Evolutionary conservation across 2,888 invertebrate species (phyloP).

Genomic region (Aphidius colemani): DNA sequence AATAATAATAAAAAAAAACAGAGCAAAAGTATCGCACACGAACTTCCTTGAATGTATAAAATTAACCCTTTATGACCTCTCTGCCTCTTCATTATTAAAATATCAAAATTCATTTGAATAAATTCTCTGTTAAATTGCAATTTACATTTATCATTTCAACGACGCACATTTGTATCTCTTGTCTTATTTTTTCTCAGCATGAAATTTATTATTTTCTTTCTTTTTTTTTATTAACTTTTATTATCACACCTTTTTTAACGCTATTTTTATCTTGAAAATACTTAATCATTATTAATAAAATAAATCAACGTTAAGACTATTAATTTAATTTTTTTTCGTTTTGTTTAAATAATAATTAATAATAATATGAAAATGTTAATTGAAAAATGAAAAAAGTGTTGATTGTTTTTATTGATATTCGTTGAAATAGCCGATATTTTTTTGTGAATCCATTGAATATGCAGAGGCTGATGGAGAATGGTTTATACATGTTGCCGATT

Average conservation of each 20-base stretch:
- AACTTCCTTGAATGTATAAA: constrained; percentile 31
- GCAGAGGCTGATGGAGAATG: constrained; percentile 52
- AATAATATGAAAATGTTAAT: neutral
- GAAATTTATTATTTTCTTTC: no score
- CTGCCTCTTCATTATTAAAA: neutral
- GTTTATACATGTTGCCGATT: constrained; percentile 59
- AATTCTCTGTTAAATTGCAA: constrained; percentile 34
- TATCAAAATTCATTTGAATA: constrained; percentile 27
- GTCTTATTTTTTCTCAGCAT: no score
- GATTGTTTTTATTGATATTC: no score
- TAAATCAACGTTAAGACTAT: neutral
- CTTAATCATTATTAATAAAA: neutral
- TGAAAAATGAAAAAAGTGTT: neutral
- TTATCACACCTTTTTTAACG: no score
- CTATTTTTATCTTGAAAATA: no score
- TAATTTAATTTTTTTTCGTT: neutral
- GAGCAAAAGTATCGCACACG: constrained; percentile 24
- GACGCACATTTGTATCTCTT: constrained; percentile 29
- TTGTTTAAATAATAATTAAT: neutral
- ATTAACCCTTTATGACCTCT: constrained; percentile 33
- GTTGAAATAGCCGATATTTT: constrained; percentile 8
- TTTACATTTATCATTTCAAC: constrained; percentile 34
- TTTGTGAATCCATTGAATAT: constrained; percentile 49
- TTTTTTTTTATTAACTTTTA: no score
- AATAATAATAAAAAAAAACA: constrained; percentile 21